Conservation (phyloP, 2,113 vertebrate species). For the Pelecanus crispus region DNA sequence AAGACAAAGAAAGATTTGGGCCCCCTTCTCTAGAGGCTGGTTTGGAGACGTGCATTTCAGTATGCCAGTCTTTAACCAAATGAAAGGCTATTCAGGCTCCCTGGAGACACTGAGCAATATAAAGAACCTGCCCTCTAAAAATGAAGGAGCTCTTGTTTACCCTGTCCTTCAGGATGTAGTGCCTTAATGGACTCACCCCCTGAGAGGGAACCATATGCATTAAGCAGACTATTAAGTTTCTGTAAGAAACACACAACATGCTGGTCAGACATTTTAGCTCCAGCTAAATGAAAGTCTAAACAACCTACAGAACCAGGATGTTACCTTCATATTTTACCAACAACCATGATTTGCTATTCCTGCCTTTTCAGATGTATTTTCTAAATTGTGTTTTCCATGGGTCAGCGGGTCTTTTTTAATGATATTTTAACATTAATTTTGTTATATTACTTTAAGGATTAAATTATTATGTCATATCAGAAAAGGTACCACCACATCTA, state of each 20-base stretch:
- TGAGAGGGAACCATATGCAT: not conserved
- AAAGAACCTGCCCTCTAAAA: conserved; percentile 7
- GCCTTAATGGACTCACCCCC: not conserved
- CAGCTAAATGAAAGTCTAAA: not conserved
- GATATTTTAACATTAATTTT: not conserved
- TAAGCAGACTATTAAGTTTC: conserved; percentile 10
- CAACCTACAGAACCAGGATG: not conserved
- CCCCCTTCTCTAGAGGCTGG: not conserved
- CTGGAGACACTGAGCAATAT: not conserved
- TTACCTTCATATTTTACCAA: not conserved
- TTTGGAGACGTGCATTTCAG: not conserved
- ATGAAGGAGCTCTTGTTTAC: not conserved
- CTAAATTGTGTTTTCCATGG: not conserved
- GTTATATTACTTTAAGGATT: not conserved
- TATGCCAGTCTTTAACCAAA: not conserved
- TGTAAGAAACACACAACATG: not conserved
- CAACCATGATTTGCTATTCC: not conserved
- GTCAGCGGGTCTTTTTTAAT: not conserved
- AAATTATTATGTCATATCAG: not conserved
- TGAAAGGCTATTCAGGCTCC: not conserved
- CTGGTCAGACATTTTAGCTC: not conserved
- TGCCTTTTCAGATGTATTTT: not conserved
- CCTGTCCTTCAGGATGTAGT: not conserved
- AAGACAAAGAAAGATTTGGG: not conserved
- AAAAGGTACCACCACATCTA: not conserved